Conservation (phyloP, 2,888 invertebrate species). For the Agapostemon virescens region DNA sequence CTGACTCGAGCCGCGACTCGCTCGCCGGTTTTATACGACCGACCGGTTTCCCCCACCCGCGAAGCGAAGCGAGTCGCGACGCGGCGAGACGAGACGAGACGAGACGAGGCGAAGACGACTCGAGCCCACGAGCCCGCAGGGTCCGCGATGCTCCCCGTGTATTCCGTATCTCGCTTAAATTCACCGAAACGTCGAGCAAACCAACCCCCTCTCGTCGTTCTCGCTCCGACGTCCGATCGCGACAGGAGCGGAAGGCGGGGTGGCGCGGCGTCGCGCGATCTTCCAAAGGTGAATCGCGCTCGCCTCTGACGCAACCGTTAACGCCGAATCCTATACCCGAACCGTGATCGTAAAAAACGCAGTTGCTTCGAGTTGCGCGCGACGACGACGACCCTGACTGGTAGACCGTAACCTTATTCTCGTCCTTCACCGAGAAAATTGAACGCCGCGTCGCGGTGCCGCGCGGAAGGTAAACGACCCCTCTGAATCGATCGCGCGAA, state of each 20-base stretch:
- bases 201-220: neutral
- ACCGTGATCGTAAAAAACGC: neutral
- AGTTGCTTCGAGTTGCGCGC: neutral
- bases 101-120: neutral
- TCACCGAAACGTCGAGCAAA: neutral
- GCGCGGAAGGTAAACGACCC: neutral
- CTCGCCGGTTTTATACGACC: constrained; percentile 76
- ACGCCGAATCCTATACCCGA: neutral
- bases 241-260: neutral
- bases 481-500: neutral
- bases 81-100: neutral
- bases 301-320: constrained; percentile 12
- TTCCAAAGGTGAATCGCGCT: constrained; percentile 15
- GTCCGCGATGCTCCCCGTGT: neutral
- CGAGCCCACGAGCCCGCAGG: neutral
- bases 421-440: constrained; percentile 55
- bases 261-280: constrained; percentile 26
- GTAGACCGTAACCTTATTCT: constrained; percentile 53
- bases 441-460: constrained; percentile 9
- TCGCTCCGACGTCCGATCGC: neutral
- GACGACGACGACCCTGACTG: constrained; percentile 55
- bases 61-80: neutral
- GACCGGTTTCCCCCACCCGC: constrained; percentile 70
- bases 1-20: constrained; percentile 75
- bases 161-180: neutral